Conservation (phyloP, 2,113 vertebrate species). For the Merops nubicus region DNA sequence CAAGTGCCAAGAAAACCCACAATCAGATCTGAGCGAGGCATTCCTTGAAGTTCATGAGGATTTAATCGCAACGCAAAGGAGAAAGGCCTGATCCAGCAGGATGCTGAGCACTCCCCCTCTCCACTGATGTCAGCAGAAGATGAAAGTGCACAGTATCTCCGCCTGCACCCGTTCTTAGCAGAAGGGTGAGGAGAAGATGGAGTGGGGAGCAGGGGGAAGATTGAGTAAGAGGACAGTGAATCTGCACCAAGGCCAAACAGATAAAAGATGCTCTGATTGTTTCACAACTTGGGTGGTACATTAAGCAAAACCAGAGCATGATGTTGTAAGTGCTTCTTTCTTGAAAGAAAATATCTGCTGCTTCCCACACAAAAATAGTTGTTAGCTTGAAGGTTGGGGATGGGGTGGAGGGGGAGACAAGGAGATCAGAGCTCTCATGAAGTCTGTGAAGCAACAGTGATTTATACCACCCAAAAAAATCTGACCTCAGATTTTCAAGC, state of each 20-base stretch:
- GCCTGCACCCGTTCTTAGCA: not conserved
- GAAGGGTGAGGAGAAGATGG: not conserved
- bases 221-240: constrained; percentile 70
- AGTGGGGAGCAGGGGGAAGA: not conserved
- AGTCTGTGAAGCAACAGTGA: not conserved
- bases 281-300: constrained; percentile 72
- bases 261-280: constrained; percentile 67
- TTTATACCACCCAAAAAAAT: constrained; percentile 57
- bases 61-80: constrained; percentile 1
- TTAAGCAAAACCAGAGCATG: constrained; percentile 58
- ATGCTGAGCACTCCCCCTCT: constrained; percentile 9
- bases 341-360: constrained; percentile 51
- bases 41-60: constrained; percentile 39
- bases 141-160: constrained; percentile 29
- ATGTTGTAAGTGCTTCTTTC: constrained; percentile 68
- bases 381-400: constrained; percentile 15
- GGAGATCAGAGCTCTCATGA: constrained; percentile 6
- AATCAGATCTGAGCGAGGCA: constrained; percentile 53
- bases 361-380: constrained; percentile 62
- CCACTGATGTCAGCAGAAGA: constrained; percentile 40
- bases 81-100: constrained; percentile 38
- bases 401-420: not conserved
- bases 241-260: constrained; percentile 67
- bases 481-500: constrained; percentile 40
- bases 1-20: constrained; percentile 55